phyloP scores from a whole-genome alignment of 2,888 invertebrate species.

The Pheosia gnoma region DNA sequence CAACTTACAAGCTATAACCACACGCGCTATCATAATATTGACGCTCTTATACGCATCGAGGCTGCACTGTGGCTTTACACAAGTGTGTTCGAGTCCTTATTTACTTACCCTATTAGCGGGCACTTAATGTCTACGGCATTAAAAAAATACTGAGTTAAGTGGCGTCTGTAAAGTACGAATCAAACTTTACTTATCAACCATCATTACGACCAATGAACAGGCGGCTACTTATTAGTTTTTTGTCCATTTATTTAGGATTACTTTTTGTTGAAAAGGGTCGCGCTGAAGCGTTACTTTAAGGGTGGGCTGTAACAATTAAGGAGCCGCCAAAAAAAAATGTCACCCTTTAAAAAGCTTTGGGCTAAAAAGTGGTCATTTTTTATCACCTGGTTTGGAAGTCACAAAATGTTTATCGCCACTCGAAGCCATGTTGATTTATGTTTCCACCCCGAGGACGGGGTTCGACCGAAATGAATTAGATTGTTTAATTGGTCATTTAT shows the following conservation, averaged over 20 bases:
- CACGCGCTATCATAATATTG: conserved; percentile 82
- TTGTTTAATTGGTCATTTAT: conserved; percentile 83
- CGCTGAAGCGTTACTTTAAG: conserved; percentile 68
- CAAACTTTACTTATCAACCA: conserved; percentile 65
- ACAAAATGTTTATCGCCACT: conserved; percentile 83
- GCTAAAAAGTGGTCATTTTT: conserved; percentile 77
- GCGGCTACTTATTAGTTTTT: conserved; percentile 65
- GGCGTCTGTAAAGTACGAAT: conserved; percentile 52
- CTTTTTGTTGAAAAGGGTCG: conserved; percentile 71
- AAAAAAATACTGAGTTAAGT: conserved; percentile 73
- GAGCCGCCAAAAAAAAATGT: conserved; percentile 79
- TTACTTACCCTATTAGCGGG: conserved; percentile 75
- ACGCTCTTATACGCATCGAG: conserved; percentile 76
- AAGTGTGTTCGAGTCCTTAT: conserved; percentile 67
- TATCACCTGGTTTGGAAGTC: conserved; percentile 82
- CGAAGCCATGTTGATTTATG: conserved; percentile 81
- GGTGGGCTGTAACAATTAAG: conserved; percentile 79
- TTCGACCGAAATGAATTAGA: conserved; percentile 77
- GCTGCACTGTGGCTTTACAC: conserved; percentile 72
- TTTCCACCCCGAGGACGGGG: conserved; percentile 71
- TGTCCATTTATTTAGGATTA: conserved; percentile 72
- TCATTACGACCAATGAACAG: conserved; percentile 62
- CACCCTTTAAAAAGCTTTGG: conserved; percentile 73
- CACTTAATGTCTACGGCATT: conserved; percentile 70
- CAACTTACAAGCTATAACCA: conserved; percentile 55